These are phyloP conservation scores for Nasonia oneida DNA, from an alignment of 2,888 invertebrate genomes.

Conservation along the genomic window DNA sequence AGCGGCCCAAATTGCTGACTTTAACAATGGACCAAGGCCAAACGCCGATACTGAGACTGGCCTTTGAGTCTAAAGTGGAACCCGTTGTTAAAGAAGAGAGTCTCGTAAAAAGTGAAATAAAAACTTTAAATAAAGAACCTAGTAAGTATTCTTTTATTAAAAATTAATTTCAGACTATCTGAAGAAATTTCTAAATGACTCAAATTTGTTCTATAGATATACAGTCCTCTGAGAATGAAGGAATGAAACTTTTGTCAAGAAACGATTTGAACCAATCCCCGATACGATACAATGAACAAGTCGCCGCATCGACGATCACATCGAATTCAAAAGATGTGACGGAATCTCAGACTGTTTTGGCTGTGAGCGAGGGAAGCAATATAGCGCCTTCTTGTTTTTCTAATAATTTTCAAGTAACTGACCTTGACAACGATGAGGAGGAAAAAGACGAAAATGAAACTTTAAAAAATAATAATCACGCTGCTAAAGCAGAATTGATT, in stretches of 20 bases:
- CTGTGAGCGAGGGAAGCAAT: constrained; percentile 28
- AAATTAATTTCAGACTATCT: not conserved
- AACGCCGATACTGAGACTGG: constrained; percentile 68
- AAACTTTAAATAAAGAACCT: constrained; percentile 10
- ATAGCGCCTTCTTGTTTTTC: constrained; percentile 62
- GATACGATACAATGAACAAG: constrained; percentile 20
- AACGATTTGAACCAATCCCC: constrained; percentile 27
- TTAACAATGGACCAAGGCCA: constrained; percentile 68
- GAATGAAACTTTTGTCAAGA: constrained; percentile 11
- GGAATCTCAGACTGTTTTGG: constrained; percentile 25
- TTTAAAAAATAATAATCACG: constrained; percentile 9
- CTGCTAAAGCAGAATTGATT: constrained; percentile 60
- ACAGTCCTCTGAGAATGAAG: constrained; percentile 9
- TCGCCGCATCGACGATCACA: not conserved
- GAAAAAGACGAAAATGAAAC: not conserved
- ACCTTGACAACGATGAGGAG: constrained; percentile 54
- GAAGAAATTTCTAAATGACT: not conserved
- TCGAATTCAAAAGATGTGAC: constrained; percentile 2
- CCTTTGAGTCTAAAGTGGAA: constrained; percentile 63
- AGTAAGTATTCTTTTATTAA: constrained; percentile 15
- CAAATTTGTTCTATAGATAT: constrained; percentile 14
- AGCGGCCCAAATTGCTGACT: constrained; percentile 70
- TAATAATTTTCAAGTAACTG: constrained; percentile 64
- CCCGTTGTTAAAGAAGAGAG: constrained; percentile 12
- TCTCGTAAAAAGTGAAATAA: not conserved